These are phyloP conservation scores for Heterocephalus glaber DNA, from an alignment of 2,113 vertebrate species.

Conservation along the genomic window DNA sequence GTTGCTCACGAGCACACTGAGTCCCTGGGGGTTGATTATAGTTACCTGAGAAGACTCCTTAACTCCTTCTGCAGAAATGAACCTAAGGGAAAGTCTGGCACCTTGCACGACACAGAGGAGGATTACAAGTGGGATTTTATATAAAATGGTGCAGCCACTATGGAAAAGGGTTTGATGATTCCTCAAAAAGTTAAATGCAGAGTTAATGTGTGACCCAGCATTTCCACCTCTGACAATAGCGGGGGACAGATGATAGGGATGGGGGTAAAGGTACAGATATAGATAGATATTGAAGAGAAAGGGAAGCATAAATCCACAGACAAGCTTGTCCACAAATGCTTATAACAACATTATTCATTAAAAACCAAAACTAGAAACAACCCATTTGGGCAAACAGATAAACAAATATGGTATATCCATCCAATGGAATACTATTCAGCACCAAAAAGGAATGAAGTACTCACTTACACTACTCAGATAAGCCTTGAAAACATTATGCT, in stretches of 20 bases:
- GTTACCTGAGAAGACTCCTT: slow-evolving; percentile 55
- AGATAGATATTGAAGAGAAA: not conserved
- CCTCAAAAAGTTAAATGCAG: not conserved
- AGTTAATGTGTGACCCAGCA: not conserved
- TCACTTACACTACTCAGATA: not conserved
- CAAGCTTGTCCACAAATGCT: not conserved
- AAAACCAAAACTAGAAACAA: not conserved
- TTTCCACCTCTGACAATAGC: too few species aligned
- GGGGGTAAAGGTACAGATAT: not conserved
- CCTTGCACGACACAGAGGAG: not conserved
- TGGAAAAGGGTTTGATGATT: not conserved
- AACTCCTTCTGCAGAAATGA: slow-evolving; percentile 47
- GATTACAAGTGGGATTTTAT: not conserved
- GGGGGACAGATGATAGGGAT: not conserved
- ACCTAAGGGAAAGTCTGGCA: slow-evolving; percentile 11
- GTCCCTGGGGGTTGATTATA: slow-evolving; percentile 65
- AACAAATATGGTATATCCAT: not conserved
- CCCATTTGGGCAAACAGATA: not conserved
- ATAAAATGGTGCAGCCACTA: not conserved
- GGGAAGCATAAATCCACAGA: not conserved
- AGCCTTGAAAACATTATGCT: not conserved
- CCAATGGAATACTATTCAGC: not conserved
- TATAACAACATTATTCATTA: not conserved
- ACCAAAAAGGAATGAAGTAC: not conserved
- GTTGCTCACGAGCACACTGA: not conserved